phyloP scores from a whole-genome alignment of 1,140 invertebrate species.

The Campoletis sonorensis region DNA sequence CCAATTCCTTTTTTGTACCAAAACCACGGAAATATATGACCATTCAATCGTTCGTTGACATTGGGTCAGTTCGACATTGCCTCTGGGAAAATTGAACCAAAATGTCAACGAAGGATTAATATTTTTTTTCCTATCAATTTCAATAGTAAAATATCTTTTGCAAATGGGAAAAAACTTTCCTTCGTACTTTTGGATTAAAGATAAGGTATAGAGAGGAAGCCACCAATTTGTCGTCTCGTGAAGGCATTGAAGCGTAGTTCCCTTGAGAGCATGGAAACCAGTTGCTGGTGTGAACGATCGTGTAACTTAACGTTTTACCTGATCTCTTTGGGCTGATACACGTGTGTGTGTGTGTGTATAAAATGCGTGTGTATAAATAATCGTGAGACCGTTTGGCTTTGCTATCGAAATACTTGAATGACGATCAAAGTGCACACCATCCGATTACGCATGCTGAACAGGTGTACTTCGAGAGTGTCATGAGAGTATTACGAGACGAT shows the following conservation, averaged over 20 bases:
- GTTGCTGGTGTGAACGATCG: slow-evolving; percentile 1
- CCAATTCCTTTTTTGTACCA: not conserved
- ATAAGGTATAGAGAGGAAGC: not conserved
- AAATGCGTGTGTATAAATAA: not conserved
- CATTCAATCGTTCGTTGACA: too few relatives aligned
- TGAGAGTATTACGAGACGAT: slow-evolving; percentile 3
- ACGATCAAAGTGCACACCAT: slow-evolving; percentile 7
- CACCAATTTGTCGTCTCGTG: slow-evolving; percentile 13
- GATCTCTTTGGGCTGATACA: not conserved
- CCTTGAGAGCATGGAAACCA: slow-evolving; percentile 2
- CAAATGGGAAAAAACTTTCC: too few relatives aligned
- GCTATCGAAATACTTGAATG: not conserved
- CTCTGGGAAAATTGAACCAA: too few relatives aligned
- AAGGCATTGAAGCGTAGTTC: slow-evolving; percentile 27
- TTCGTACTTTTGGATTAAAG: slow-evolving; percentile 5
- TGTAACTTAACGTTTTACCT: slow-evolving; percentile 10
- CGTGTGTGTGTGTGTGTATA: not conserved
- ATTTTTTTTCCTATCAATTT: too few relatives aligned
- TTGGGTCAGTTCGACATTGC: too few relatives aligned
- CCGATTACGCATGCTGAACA: slow-evolving; percentile 29
- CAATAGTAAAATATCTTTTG: too few relatives aligned
- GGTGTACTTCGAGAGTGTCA: slow-evolving; percentile 38
- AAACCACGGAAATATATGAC: too few relatives aligned
- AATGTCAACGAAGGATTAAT: too few relatives aligned
- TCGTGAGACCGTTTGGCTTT: not conserved